Conservation (phyloP, 2,113 vertebrate species). For the Cnemophilus loriae region DNA sequence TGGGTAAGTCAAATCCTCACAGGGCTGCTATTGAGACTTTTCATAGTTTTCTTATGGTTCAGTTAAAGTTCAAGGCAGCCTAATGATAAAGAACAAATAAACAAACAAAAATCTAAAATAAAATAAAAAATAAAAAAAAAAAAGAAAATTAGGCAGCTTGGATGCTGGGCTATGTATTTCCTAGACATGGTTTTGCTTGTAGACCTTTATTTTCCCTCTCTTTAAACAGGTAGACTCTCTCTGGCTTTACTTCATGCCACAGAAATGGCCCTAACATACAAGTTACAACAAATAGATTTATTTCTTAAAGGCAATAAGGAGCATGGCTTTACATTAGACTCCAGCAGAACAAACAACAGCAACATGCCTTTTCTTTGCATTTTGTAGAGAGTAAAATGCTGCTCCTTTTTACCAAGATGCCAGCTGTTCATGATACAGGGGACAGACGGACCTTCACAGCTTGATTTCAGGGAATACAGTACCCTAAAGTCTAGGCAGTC, state of each 20-base stretch:
- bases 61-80: constrained; percentile 60
- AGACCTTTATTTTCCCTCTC: background rate
- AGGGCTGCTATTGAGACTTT: constrained; percentile 48
- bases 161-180: background rate
- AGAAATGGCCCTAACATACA: background rate
- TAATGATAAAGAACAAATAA: constrained; percentile 22
- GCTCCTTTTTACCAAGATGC: background rate
- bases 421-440: background rate
- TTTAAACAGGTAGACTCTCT: background rate
- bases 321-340: background rate
- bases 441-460: background rate
- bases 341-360: background rate
- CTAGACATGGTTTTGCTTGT: background rate
- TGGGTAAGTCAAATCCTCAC: constrained; percentile 11
- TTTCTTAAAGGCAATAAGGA: background rate
- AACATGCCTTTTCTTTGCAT: background rate
- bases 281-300: background rate
- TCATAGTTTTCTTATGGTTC: constrained; percentile 51
- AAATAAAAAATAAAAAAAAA: background rate
- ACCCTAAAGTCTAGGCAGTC: background rate
- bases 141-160: background rate
- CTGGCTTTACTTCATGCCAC: background rate
- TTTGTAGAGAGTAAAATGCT: background rate
- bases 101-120: background rate
- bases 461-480: background rate